A percentile compares a stretch with the other conserved stretches of the same genome.
phyloP scores from a whole-genome alignment of 2,113 vertebrate genomes.

The Ammodytes dubius region DNA sequence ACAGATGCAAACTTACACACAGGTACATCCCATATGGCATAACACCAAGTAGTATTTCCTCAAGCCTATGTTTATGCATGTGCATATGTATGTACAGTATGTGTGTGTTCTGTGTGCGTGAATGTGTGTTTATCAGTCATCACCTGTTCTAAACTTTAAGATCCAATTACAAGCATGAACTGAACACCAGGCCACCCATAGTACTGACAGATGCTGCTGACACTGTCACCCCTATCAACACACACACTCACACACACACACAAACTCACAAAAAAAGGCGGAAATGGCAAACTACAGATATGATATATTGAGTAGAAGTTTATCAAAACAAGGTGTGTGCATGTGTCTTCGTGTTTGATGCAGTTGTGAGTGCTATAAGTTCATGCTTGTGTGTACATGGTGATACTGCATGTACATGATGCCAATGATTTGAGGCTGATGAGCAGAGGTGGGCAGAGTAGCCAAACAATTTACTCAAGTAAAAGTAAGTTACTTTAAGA shows the following conservation, averaged over 20 bases:
- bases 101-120: not conserved
- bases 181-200: conserved; percentile 82
- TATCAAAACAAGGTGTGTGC: not conserved
- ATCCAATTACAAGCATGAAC: conserved; percentile 77
- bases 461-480: too few relatives aligned
- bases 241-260: conserved; percentile 15
- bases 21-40: conserved; percentile 19
- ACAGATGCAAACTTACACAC: conserved; percentile 18
- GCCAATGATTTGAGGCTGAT: too few relatives aligned
- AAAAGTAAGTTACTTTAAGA: too few relatives aligned
- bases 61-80: conserved; percentile 1
- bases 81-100: not conserved
- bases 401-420: not conserved
- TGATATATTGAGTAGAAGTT: not conserved
- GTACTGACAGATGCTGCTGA: conserved; percentile 79
- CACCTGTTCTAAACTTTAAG: conserved; percentile 79
- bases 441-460: too few relatives aligned
- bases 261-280: not conserved
- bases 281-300: not conserved
- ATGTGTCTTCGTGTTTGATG: not conserved
- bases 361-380: not conserved
- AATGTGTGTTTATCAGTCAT: conserved; percentile 73
- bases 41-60: conserved; percentile 27
- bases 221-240: conserved; percentile 77
- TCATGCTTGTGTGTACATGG: not conserved